These are phyloP conservation scores for Drosophila prosaltans DNA, from an alignment of 1,140 invertebrate genomes.

Conservation along the genomic window DNA sequence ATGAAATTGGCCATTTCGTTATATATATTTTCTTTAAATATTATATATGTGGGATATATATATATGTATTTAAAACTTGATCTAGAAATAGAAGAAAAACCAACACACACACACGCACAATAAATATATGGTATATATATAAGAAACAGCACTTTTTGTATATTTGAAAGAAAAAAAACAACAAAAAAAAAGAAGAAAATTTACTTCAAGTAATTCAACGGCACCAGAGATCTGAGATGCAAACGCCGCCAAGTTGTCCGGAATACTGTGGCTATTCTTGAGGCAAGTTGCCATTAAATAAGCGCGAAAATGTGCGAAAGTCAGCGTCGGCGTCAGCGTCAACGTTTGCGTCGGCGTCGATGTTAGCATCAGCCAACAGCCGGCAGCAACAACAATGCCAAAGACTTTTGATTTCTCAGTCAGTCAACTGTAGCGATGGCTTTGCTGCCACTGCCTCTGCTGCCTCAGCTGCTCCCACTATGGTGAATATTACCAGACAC, in stretches of 20 bases:
- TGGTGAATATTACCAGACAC: slow-evolving; percentile 18
- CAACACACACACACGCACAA: slow-evolving; percentile 8
- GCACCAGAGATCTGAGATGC: slow-evolving; percentile 60
- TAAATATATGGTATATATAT: background rate
- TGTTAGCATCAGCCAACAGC: slow-evolving; percentile 23
- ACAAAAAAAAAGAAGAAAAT: background rate
- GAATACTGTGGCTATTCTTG: slow-evolving; percentile 83
- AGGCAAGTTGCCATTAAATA: slow-evolving; percentile 77
- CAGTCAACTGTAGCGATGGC: slow-evolving; percentile 61
- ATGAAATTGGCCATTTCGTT: slow-evolving; percentile 75
- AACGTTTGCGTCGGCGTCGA: slow-evolving; percentile 25
- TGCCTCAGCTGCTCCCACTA: background rate
- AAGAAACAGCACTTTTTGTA: slow-evolving; percentile 31
- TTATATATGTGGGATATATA: slow-evolving; percentile 16
- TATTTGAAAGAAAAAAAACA: slow-evolving; percentile 2
- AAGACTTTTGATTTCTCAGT: slow-evolving; percentile 68
- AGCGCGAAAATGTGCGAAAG: slow-evolving; percentile 59
- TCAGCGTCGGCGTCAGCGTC: slow-evolving; percentile 20
- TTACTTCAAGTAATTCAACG: slow-evolving; percentile 76
- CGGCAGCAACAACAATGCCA: slow-evolving; percentile 40
- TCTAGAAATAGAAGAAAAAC: slow-evolving; percentile 52
- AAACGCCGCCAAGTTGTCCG: slow-evolving; percentile 79
- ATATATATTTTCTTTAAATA: slow-evolving; percentile 33
- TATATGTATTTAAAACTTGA: slow-evolving; percentile 22
- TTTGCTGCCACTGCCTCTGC: slow-evolving; percentile 2